A percentile compares a stretch with the other conserved stretches of the same genome.
Evolutionary conservation across 2,113 vertebrate species (phyloP).

Genomic region (Thamnophis sirtalis): DNA sequence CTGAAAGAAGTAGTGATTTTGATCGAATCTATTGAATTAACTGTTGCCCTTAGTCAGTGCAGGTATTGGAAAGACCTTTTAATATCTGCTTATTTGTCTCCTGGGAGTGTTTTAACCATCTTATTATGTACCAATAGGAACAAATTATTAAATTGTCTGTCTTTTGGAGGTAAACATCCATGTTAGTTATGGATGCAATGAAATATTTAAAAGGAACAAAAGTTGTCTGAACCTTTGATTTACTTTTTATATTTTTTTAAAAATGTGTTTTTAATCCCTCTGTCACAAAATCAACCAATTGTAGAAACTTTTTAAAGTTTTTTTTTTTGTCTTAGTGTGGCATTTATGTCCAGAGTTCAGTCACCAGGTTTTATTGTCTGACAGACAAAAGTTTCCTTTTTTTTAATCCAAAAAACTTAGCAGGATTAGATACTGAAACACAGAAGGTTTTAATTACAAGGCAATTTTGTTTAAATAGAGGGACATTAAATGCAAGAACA

Average conservation of each 20-base stretch:
- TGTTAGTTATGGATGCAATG: slow-evolving; percentile 62
- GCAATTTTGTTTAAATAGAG: background rate
- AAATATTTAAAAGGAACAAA: slow-evolving; percentile 37
- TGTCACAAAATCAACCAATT: background rate
- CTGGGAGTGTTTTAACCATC: slow-evolving; percentile 77
- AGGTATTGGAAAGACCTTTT: slow-evolving; percentile 97
- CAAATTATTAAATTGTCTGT: slow-evolving; percentile 76
- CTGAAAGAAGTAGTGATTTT: slow-evolving; percentile 86
- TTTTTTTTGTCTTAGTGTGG: background rate
- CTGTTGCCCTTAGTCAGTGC: slow-evolving; percentile 88
- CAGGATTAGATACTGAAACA: background rate
- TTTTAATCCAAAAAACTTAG: background rate
- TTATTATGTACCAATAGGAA: slow-evolving; percentile 77
- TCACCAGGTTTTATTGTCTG: background rate
- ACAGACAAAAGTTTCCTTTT: background rate
- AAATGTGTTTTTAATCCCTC: background rate
- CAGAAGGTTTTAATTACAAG: background rate
- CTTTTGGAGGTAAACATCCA: slow-evolving; percentile 66
- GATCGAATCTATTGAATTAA: slow-evolving; percentile 98
- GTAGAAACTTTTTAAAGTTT: background rate
- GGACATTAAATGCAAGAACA: background rate
- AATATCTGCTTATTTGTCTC: slow-evolving; percentile 89
- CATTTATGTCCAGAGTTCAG: background rate
- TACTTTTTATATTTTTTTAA: background rate
- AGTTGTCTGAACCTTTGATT: slow-evolving; percentile 47